phyloP scores from a whole-genome alignment of 2,888 invertebrate genomes.

The Melieria picta region DNA sequence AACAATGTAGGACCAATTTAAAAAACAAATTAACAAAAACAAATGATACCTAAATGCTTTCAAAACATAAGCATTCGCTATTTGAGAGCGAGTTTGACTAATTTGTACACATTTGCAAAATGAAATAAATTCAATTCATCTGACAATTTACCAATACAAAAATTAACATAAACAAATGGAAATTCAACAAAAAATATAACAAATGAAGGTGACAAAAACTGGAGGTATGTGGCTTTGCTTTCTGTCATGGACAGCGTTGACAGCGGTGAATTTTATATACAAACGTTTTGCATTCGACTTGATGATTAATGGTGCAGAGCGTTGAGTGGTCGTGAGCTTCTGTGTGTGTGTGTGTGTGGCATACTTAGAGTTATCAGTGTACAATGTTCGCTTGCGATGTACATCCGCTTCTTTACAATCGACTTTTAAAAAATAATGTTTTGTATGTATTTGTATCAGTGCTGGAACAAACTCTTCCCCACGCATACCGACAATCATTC shows the following conservation, averaged over 20 bases:
- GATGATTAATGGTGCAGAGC: too few relatives aligned
- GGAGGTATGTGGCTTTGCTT: background rate
- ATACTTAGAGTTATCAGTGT: too few relatives aligned
- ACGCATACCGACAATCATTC: background rate
- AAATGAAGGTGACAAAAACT: background rate
- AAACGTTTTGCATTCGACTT: background rate
- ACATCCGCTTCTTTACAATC: background rate
- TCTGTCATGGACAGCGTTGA: background rate
- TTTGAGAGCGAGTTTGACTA: slow-evolving; percentile 24
- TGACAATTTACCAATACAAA: background rate
- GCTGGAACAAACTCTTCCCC: slow-evolving; percentile 51
- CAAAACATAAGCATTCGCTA: slow-evolving; percentile 13
- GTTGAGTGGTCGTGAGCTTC: too few relatives aligned
- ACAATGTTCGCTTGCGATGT: background rate
- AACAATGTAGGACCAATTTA: background rate
- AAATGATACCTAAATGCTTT: background rate
- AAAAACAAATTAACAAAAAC: background rate
- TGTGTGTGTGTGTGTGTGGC: too few relatives aligned
- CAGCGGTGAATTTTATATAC: slow-evolving; percentile 3
- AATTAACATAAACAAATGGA: slow-evolving; percentile 1
- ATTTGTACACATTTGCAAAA: slow-evolving; percentile 25
- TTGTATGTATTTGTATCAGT: slow-evolving; percentile 47
- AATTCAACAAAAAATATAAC: background rate
- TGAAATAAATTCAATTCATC: background rate
- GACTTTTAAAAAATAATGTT: background rate